Percentiles rank a stretch among this genome's conserved stretches.
phyloP scores from a whole-genome alignment of 2,888 invertebrate genomes.

The Epinotia bilunana region DNA sequence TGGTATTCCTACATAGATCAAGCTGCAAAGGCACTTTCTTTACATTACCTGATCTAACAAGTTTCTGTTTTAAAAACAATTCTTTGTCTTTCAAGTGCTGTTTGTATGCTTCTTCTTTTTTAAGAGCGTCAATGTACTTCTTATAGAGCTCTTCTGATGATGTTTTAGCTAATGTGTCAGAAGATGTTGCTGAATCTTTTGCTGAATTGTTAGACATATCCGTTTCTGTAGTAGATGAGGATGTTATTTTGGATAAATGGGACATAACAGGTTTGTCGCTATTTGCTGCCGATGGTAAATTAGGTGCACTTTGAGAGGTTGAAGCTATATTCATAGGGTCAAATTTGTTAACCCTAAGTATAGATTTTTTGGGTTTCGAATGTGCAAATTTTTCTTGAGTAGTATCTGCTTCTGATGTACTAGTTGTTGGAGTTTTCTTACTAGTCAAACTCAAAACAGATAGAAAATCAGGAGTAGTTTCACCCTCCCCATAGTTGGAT shows the following conservation, averaged over 20 bases:
- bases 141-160: constrained; percentile 76
- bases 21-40: constrained; percentile 56
- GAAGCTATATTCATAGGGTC: constrained; percentile 70
- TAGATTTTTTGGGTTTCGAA: constrained; percentile 72
- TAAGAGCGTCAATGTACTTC: constrained; percentile 73
- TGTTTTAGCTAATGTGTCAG: constrained; percentile 65
- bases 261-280: constrained; percentile 57
- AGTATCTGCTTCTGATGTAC: constrained; percentile 73
- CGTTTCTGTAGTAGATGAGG: constrained; percentile 67
- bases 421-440: constrained; percentile 69
- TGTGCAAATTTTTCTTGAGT: constrained; percentile 57
- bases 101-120: constrained; percentile 72
- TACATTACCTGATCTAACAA: constrained; percentile 66
- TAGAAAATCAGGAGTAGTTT: constrained; percentile 76
- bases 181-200: constrained; percentile 63
- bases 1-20: constrained; percentile 59
- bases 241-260: constrained; percentile 55
- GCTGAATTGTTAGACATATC: constrained; percentile 71
- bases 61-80: constrained; percentile 73
- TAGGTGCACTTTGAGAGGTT: constrained; percentile 78
- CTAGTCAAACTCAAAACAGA: constrained; percentile 74
- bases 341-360: constrained; percentile 71
- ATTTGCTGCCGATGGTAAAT: constrained; percentile 64
- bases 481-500: constrained; percentile 85
- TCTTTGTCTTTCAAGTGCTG: constrained; percentile 74